Evolutionary conservation across 2,113 vertebrate genomes (phyloP).

Genomic region (Peucedramus taeniatus): DNA sequence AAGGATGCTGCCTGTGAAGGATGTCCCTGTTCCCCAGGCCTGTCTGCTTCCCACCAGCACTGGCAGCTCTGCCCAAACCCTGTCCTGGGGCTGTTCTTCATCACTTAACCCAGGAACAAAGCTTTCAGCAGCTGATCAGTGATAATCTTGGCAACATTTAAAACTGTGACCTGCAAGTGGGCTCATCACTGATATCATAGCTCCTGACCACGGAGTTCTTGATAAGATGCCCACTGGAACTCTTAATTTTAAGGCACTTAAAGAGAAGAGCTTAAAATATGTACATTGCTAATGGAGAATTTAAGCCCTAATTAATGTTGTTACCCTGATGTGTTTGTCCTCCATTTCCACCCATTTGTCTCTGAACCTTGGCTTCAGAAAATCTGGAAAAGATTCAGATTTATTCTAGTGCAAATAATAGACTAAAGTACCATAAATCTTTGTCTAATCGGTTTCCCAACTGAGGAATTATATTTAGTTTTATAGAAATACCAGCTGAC

Average conservation of each 20-base stretch:
- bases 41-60: fast-evolving
- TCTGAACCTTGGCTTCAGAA: neutral
- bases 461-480: neutral
- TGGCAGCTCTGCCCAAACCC: neutral
- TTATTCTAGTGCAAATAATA: neutral
- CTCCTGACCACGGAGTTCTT: neutral
- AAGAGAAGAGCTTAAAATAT: neutral
- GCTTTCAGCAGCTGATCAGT: neutral
- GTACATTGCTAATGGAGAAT: neutral
- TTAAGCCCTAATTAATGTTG: neutral
- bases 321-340: neutral
- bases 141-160: neutral
- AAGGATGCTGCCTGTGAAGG: neutral
- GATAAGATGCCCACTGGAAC: neutral
- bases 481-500: neutral
- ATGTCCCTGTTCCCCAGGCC: fast-evolving
- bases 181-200: neutral
- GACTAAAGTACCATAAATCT: neutral
- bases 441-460: neutral
- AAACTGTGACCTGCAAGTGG: neutral
- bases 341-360: neutral
- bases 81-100: neutral
- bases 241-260: neutral
- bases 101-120: too few species aligned
- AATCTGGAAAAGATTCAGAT: neutral